Conservation (phyloP, 30 jellyfish, hydroid and myxozoan species). For the Aurelia sp. region DNA sequence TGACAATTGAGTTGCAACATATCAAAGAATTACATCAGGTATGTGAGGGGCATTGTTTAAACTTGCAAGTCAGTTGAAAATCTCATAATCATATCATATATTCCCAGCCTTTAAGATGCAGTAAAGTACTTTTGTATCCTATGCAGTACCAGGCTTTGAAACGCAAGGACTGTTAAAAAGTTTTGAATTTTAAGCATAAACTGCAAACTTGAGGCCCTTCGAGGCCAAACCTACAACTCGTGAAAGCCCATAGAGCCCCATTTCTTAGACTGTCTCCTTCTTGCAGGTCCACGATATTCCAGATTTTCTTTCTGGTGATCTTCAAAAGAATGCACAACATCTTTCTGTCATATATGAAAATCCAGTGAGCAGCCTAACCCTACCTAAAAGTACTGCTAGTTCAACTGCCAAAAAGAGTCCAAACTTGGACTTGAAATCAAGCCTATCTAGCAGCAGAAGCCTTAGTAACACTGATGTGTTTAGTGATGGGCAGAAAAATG, state of each 20-base stretch:
- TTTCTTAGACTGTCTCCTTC: too few relatives aligned
- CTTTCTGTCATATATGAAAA: background rate
- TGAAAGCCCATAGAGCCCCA: too few relatives aligned
- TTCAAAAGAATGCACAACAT: slow-evolving; percentile 54
- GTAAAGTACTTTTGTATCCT: too few relatives aligned
- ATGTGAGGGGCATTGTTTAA: background rate
- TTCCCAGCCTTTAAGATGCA: too few relatives aligned
- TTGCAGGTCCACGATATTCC: slow-evolving; percentile 65
- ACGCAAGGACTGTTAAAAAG: too few relatives aligned
- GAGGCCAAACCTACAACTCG: too few relatives aligned
- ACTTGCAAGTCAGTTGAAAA: background rate
- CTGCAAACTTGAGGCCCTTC: too few relatives aligned
- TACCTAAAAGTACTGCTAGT: too few relatives aligned
- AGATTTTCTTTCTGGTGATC: slow-evolving; percentile 67
- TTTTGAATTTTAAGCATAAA: too few relatives aligned
- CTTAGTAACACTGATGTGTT: background rate
- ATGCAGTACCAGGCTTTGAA: too few relatives aligned
- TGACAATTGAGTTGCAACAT: slow-evolving; percentile 39
- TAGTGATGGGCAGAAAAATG: background rate
- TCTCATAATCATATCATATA: too few relatives aligned
- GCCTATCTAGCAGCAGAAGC: background rate
- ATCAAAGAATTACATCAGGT: slow-evolving; percentile 33
- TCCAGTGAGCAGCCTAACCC: background rate
- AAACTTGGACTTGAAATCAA: background rate
- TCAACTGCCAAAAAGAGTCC: background rate